These are phyloP conservation scores for Urocynchramus pylzowi DNA, from an alignment of 2,113 vertebrate species.

Conservation along the genomic window DNA sequence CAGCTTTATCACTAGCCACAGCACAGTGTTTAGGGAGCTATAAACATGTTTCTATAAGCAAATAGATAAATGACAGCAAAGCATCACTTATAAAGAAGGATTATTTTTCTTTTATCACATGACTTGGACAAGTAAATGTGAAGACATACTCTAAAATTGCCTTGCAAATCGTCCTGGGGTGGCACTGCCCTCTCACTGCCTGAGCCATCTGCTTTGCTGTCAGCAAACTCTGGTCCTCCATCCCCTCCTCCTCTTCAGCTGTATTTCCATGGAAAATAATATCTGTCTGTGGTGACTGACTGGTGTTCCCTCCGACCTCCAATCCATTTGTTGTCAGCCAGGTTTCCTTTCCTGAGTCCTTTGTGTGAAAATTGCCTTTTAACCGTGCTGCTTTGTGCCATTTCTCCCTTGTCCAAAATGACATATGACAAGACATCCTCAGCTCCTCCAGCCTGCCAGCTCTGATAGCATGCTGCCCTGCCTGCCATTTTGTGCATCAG, in stretches of 20 bases:
- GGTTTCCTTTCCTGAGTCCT: not conserved
- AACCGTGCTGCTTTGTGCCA: not conserved
- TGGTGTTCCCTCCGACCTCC: not conserved
- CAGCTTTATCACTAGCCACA: not conserved
- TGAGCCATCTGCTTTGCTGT: not conserved
- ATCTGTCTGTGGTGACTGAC: not conserved
- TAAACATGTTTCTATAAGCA: not conserved
- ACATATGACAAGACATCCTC: not conserved
- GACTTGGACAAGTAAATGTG: not conserved
- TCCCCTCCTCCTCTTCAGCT: not conserved
- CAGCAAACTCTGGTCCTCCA: not conserved
- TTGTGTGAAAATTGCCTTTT: conserved; percentile 5
- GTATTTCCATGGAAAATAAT: not conserved
- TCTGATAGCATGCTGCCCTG: not conserved
- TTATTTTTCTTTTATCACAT: not conserved
- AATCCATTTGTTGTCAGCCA: not conserved
- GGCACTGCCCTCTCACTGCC: not conserved
- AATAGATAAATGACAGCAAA: not conserved
- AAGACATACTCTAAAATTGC: not conserved
- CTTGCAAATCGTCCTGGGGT: not conserved
- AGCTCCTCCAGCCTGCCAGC: not conserved
- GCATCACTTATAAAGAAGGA: not conserved
- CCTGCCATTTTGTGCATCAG: not conserved
- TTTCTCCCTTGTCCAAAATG: not conserved
- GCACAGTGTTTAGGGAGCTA: not conserved